Base-by-base conservation (phyloP, 2,797 vertebrate species). In the Leptatherina wallacei region DNA sequence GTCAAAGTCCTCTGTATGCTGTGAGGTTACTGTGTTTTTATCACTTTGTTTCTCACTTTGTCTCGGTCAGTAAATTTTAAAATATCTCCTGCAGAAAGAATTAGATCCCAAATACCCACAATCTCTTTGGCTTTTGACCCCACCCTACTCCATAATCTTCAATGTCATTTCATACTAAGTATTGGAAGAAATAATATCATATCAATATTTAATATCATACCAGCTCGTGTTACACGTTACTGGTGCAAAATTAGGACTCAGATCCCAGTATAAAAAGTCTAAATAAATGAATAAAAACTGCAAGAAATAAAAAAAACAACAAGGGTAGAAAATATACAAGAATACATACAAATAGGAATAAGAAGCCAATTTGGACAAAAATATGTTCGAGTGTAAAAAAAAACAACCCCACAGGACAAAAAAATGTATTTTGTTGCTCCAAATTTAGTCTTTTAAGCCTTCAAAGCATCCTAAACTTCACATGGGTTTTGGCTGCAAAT, bases 1-100 rank as follows among this genome's bases (percentile, higher is more conserved):
- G 54, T 61, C 60, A 13, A 60, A 80, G 61, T 79, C 65, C 65
- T 69, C 35, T 42, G 38, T 38, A 58, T 36, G 14, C 14, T 20
- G 22, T 49, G 18, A 29, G 63, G 0, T 77, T 32, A 24, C 33
- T 44, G 18, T 13, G 6, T 29, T 3, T 59, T 30, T 33, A 27
- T 66, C 35, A 66, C 35, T 56, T 65, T 30, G 2, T 63, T 11
- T 51, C 44, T 33, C 44, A n/a, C 29, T 69, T 58, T 38, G 3
- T 59, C 32, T 36, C 18, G 6, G 33, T 32, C 6, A 4, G 10
- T 13, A 32, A 10, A 10, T 40, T 30, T 57, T 35, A 3, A n/a
- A 57, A 16, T 22, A 42, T 40, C 20, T 44, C 36, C 40, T 20
- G 47, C 40, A 29, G 69, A 35, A 0, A 55, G 42, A 62, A 44